Evolutionary conservation across 2,888 invertebrate species (phyloP).

Genomic region (Acheta domesticus): DNA sequence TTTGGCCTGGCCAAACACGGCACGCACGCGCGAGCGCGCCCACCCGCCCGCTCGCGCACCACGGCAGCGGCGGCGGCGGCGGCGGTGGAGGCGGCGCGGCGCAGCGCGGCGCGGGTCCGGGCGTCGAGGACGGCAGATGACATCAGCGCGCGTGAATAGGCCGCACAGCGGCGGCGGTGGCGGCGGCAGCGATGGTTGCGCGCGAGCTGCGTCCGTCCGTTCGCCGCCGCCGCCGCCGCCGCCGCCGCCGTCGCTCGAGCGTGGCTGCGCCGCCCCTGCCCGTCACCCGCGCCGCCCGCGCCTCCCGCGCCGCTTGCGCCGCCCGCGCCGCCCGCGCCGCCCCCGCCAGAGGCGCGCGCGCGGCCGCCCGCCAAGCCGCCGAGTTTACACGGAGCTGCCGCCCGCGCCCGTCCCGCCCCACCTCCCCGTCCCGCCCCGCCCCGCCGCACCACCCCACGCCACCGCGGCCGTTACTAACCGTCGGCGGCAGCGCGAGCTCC

Average conservation of each 20-base stretch:
- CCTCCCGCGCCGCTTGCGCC: too few relatives aligned
- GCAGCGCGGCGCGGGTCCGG: background rate
- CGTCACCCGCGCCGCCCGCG: background rate
- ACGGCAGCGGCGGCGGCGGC: background rate
- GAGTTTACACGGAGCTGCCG: too few relatives aligned
- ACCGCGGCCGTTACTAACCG: too few relatives aligned
- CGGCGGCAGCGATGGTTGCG: background rate
- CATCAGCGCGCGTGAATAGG: slow-evolving; percentile 7
- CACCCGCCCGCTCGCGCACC: background rate
- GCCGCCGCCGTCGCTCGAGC: background rate
- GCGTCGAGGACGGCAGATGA: slow-evolving; percentile 11
- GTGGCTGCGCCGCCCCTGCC: slow-evolving; percentile 4
- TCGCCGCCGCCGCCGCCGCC: background rate
- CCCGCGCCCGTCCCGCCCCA: too few relatives aligned
- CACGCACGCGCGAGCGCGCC: background rate
- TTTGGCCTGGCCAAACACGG: slow-evolving; percentile 11
- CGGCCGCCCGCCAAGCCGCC: too few relatives aligned
- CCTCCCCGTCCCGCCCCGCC: too few relatives aligned
- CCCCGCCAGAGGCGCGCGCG: too few relatives aligned
- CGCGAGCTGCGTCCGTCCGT: background rate
- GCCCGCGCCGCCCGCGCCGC: too few relatives aligned
- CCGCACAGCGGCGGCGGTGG: background rate
- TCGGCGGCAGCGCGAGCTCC: too few relatives aligned
- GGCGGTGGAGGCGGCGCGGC: background rate
- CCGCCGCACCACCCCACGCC: too few relatives aligned